phyloP scores from a whole-genome alignment of 37 sponge, comb jelly and placozoan species.

The Lycopodina hypogea region DNA sequence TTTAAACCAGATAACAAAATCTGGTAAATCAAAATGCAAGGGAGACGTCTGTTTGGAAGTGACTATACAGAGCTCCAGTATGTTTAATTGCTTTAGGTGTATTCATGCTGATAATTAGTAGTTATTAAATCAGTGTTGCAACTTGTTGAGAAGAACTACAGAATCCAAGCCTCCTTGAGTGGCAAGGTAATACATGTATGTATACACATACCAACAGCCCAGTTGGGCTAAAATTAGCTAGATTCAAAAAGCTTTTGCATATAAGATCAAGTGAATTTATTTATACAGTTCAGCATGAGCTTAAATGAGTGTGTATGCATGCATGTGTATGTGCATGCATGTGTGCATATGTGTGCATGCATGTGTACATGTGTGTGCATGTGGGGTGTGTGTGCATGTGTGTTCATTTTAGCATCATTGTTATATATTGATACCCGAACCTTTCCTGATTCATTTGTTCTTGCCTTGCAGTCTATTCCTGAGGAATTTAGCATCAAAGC shows the following conservation, averaged over 20 bases:
- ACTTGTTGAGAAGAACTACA: constrained; percentile 83
- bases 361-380: neutral
- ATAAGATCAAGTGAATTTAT: too few relatives aligned
- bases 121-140: constrained; percentile 82
- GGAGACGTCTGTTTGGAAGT: too few relatives aligned
- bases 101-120: too few relatives aligned
- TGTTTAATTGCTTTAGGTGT: too few relatives aligned
- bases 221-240: too few relatives aligned
- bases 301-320: neutral
- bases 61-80: too few relatives aligned
- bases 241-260: too few relatives aligned
- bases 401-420: neutral
- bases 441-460: neutral
- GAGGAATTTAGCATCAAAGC: constrained; percentile 70
- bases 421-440: neutral
- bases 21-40: too few relatives aligned
- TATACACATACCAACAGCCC: too few relatives aligned
- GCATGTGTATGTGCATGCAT: neutral
- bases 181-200: constrained; percentile 11
- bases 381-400: neutral
- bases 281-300: too few relatives aligned
- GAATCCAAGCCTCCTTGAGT: constrained; percentile 69
- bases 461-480: constrained; percentile 40
- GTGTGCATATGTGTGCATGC: neutral
- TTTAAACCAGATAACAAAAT: too few relatives aligned